phyloP scores from a whole-genome alignment of 2,888 invertebrate genomes.

The Lomographa bimaculata region DNA sequence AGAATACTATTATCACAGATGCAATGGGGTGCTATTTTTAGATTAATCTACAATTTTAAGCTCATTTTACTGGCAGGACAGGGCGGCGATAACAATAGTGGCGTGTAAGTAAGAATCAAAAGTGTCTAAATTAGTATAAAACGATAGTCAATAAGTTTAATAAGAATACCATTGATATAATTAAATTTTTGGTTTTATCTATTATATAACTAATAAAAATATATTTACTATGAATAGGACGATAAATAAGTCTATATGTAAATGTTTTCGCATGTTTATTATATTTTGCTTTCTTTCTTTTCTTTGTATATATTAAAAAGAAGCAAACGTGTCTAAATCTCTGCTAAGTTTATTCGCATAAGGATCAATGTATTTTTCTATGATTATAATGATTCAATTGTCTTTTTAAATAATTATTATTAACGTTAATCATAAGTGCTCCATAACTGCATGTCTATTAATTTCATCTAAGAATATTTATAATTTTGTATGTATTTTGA shows the following conservation, averaged over 20 bases:
- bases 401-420: no score
- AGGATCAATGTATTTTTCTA: neutral
- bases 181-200: no score
- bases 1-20: slow-evolving; percentile 38
- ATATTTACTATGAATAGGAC: no score
- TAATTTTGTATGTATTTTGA: slow-evolving; percentile 12
- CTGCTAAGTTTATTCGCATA: neutral
- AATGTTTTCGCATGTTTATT: neutral
- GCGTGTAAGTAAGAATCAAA: slow-evolving; percentile 1
- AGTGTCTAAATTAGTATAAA: neutral
- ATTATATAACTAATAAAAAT: no score
- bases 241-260: no score
- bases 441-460: slow-evolving; percentile 8
- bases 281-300: neutral
- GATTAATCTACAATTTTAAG: slow-evolving; percentile 12
- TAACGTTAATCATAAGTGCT: slow-evolving; percentile 11
- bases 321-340: neutral
- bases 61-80: slow-evolving; percentile 18
- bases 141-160: no score
- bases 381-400: neutral
- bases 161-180: no score
- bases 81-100: slow-evolving; percentile 8
- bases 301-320: neutral
- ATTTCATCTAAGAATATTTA: neutral
- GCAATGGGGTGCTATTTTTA: slow-evolving; percentile 16